Base-by-base conservation (phyloP, 2,113 vertebrate genomes). In the Globicephala melas region DNA sequence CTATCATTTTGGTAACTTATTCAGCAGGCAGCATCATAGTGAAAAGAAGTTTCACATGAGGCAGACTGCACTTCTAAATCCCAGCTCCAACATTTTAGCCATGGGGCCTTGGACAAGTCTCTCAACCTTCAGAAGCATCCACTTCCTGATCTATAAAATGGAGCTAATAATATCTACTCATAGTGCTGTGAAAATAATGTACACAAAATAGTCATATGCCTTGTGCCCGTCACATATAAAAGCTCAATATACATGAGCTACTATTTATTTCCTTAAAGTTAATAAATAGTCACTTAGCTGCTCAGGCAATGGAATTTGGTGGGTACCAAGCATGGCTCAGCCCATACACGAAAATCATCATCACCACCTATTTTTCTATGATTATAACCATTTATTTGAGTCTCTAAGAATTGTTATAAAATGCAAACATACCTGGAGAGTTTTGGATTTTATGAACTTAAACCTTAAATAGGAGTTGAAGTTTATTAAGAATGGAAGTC, bases 331-430 rank as follows among this genome's bases (percentile, higher is more conserved):
- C 10, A 83, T 20, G 8, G 5, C 23, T 3, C 58, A 85, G 13
- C 6, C 12, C 17, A 47, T 8, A 83, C 8, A 41, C 13, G 96
- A 92, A 95, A 92, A 41, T 36, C 13, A 71, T 53, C 36, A 38
- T 53, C 41, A 38, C 6, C 71, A 9, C 13, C 28, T 62, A 31
- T 88, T 86, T 88, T 93, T 89, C 60, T 81, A 73, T 23, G 3
- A 60, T 53, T 77, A 36, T 77, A 81, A 60, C 41, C 20, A 55
- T 33, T 25, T 63, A 71, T 80, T 91, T 91, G 67, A 21, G 8
- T 74, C 26, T 91, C 31, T 5, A 94, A 95, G 62, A 96, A 89
- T 92, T 80, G 10, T 88, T 95, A 91, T 79, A 87, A 97, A 93
- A 96, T 89, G n/a, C 13, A 93, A 82, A 92, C 80, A 80, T 1